Evolutionary conservation across 2,888 invertebrate genomes (phyloP).

Genomic region (Eupithecia centaureata): DNA sequence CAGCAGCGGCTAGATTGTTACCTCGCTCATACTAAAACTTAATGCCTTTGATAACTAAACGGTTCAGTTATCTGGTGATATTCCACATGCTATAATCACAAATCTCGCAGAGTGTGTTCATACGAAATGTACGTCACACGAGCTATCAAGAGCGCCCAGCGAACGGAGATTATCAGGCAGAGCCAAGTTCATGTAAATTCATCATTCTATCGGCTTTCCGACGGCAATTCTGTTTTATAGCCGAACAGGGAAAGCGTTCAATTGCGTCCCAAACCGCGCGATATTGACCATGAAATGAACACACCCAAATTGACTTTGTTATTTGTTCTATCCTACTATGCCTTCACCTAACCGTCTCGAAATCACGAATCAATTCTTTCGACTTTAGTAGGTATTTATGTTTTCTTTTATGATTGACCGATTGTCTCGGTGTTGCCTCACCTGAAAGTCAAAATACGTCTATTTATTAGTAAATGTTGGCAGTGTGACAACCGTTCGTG

Average conservation of each 20-base stretch:
- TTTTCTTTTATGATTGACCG: not conserved
- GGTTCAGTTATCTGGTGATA: constrained; percentile 11
- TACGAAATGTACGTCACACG: not conserved
- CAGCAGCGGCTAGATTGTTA: constrained; percentile 16
- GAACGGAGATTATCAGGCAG: constrained; percentile 1
- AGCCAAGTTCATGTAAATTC: constrained; percentile 26
- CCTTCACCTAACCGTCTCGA: constrained; percentile 11
- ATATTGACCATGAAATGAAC: constrained; percentile 47
- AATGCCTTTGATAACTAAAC: constrained; percentile 24
- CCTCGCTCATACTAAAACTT: constrained; percentile 22
- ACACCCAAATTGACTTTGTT: constrained; percentile 38
- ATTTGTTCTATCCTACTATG: constrained; percentile 21
- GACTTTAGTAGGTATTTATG: not conserved
- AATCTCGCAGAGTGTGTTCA: not conserved
- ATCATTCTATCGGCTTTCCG: constrained; percentile 28
- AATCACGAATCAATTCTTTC: constrained; percentile 8
- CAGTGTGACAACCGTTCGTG: constrained; percentile 1
- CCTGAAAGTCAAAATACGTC: constrained; percentile 14
- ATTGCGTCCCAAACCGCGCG: constrained; percentile 29
- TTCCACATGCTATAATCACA: not conserved
- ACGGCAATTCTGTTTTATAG: constrained; percentile 28
- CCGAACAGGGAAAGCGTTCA: constrained; percentile 29
- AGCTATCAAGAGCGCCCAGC: not conserved
- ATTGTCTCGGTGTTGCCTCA: constrained; percentile 2
- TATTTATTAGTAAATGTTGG: constrained; percentile 22